Evolutionary conservation across 2,113 vertebrate genomes (phyloP).

Genomic region (Ceratotherium simum): DNA sequence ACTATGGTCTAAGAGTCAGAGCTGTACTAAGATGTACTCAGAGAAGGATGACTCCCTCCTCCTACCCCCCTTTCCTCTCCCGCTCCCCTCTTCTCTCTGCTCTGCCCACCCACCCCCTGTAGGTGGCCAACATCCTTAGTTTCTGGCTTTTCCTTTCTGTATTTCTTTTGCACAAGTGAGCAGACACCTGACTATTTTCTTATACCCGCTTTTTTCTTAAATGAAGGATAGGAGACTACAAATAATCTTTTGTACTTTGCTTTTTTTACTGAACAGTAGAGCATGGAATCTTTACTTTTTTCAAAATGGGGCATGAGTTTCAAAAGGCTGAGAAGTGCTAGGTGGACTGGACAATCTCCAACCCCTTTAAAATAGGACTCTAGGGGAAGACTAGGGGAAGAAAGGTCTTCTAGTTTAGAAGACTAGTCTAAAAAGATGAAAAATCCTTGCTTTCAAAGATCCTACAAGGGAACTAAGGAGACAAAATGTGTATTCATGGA

Average conservation of each 20-base stretch:
- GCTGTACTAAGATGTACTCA: neutral
- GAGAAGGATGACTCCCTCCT: neutral
- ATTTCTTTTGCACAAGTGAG: neutral
- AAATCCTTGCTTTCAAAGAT: neutral
- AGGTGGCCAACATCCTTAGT: neutral
- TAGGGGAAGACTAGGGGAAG: neutral
- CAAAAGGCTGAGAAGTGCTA: neutral
- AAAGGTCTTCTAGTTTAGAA: neutral
- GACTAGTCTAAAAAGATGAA: neutral
- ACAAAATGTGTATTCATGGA: neutral
- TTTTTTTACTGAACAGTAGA: neutral
- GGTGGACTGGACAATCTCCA: neutral
- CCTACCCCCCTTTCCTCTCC: too few relatives aligned
- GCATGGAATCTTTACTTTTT: neutral
- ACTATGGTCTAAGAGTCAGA: neutral
- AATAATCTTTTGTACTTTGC: neutral
- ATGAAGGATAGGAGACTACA: neutral
- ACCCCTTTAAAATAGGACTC: neutral
- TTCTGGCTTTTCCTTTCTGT: neutral
- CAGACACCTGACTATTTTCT: neutral
- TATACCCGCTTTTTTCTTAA: neutral
- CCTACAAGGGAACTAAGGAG: neutral
- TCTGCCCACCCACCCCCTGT: neutral
- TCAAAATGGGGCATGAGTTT: neutral
- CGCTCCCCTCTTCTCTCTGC: neutral